Evolutionary conservation across 2,888 invertebrate genomes (phyloP).

Genomic region (Drosophila cracens): DNA sequence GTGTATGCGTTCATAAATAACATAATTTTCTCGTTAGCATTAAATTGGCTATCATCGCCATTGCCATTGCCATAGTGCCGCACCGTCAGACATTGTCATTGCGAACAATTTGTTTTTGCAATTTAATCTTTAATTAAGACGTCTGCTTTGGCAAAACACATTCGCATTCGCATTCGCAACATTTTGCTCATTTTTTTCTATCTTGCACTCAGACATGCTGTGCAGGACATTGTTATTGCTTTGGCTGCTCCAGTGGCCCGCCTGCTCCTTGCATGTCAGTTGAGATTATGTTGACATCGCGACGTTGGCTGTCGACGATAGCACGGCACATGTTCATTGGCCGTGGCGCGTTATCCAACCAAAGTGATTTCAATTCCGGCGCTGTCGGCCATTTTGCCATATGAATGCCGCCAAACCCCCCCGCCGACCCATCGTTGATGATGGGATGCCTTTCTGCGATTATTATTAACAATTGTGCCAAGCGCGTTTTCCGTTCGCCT

Average conservation of each 20-base stretch:
- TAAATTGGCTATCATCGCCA: neutral
- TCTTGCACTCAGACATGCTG: neutral
- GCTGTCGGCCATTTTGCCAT: conserved; percentile 54
- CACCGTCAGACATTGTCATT: conserved; percentile 15
- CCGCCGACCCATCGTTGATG: neutral
- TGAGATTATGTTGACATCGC: conserved; percentile 33
- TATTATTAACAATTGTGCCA: conserved; percentile 67
- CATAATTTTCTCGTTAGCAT: conserved; percentile 4
- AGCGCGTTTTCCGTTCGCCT: conserved; percentile 52
- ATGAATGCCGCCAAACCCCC: conserved; percentile 36
- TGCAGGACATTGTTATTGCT: conserved; percentile 3
- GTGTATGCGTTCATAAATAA: conserved; percentile 12
- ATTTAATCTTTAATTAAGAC: conserved; percentile 60
- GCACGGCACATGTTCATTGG: conserved; percentile 72
- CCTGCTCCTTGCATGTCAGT: conserved; percentile 36
- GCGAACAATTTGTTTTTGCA: conserved; percentile 47
- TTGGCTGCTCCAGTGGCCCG: neutral
- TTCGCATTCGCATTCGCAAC: conserved; percentile 2
- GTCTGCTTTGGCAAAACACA: conserved; percentile 19
- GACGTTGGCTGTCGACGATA: conserved; percentile 40
- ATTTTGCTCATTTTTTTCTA: conserved; percentile 13
- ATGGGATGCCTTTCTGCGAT: conserved; percentile 25
- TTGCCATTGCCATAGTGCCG: neutral
- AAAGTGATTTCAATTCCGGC: conserved; percentile 74
- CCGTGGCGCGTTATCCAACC: conserved; percentile 53